These are phyloP conservation scores for Corydoras maculifer DNA, from an alignment of 2,113 vertebrate species.

Conservation along the genomic window DNA sequence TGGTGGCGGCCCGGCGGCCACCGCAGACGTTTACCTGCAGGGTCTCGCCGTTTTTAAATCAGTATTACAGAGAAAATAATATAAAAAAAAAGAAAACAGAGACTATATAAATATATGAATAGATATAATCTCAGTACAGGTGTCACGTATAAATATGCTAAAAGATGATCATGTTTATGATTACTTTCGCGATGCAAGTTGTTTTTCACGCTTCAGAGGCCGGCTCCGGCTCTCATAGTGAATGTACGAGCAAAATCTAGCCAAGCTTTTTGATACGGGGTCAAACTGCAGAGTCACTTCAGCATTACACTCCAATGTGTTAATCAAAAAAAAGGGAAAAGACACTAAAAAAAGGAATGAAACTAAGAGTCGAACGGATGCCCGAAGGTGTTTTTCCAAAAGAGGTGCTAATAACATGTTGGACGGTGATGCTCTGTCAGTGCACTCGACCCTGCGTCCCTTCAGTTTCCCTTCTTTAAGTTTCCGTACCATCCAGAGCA, in stretches of 20 bases:
- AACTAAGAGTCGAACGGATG: conserved; percentile 47
- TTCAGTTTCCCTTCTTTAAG: conserved; percentile 45
- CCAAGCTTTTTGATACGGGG: conserved; percentile 61
- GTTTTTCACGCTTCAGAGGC: conserved; percentile 60
- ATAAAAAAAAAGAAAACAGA: conserved; percentile 49
- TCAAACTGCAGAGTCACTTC: conserved; percentile 52
- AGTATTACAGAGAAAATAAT: conserved; percentile 62
- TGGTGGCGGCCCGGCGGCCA: too few species aligned
- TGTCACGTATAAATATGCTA: conserved; percentile 72
- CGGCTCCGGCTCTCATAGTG: conserved; percentile 51
- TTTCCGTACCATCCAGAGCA: conserved; percentile 60
- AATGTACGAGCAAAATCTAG: conserved; percentile 65
- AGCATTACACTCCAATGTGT: conserved; percentile 69
- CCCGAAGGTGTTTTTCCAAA: conserved; percentile 56
- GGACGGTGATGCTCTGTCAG: conserved; percentile 68
- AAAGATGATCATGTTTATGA: conserved; percentile 47
- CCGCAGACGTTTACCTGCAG: conserved; percentile 49
- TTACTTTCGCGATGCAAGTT: conserved; percentile 58
- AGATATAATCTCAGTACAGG: conserved; percentile 61
- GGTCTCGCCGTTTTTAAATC: conserved; percentile 60
- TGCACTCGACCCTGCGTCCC: conserved; percentile 60
- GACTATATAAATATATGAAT: conserved; percentile 51
- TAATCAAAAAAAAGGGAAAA: conserved; percentile 66
- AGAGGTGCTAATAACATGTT: conserved; percentile 71
- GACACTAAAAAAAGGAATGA: conserved; percentile 64